Base-by-base conservation (phyloP, 2,113 vertebrate species). In the Micronisus gabar region DNA sequence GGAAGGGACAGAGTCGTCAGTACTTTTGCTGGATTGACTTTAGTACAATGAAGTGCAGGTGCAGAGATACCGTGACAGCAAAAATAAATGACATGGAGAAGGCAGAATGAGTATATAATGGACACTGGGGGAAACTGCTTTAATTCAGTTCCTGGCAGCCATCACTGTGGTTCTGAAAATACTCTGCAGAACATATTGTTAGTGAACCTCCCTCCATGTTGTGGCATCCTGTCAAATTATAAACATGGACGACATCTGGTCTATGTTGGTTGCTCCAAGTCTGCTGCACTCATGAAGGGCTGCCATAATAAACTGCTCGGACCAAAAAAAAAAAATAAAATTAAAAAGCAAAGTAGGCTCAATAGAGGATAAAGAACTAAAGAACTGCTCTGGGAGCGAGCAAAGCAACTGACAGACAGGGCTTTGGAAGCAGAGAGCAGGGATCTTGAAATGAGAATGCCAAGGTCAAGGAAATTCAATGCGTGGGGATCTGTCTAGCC, bases 221-320 rank as follows among this genome's bases (percentile, higher is more conserved):
- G 95, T 95, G 93, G 96, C 94, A 97, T 70, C 89, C 86, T 88
- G 94, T 94, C 96, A 96, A 91, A 90, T 90, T 92, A 90, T 43
- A 89, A 97, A 93, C 93, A 90, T 53, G 70, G 86, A 85, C 2
- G 0, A 91, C 95, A 96, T 96, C 96, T 97, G 97, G 89, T 59
- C 84, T 88, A 11, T 41, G 75, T 43, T 91, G 97, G 91, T 92
- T 5, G 61, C 96, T 96, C 93, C 93, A 92, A 93, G 90, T 79
- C 93, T 93, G 95, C 94, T 93, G 94, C 97, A 96, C 82, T 63
- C 82, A 15, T 63, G 90, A 90, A 86, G 59, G 56, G 83, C 80
- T 96, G 94, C 94, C 84, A 96, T 32, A 93, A 95, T 22, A 91
- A 95, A 95, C 70, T 89, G 89, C 66, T 82, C 0, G 0, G 80